These are phyloP conservation scores for Coecobrya sp. DNA, from an alignment of 2,888 invertebrate genomes.

Conservation along the genomic window DNA sequence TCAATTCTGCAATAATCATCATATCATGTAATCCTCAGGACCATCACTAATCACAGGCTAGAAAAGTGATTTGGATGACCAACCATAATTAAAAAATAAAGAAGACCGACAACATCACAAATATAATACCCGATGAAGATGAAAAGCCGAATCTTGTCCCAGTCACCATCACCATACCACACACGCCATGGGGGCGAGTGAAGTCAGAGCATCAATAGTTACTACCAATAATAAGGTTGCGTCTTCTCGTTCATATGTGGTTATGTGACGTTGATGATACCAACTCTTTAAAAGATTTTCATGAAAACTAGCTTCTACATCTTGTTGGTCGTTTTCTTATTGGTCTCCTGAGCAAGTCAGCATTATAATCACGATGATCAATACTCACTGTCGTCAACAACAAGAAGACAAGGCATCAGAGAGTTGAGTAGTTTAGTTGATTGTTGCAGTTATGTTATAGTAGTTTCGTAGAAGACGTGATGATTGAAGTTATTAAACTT, in stretches of 20 bases:
- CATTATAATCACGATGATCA: constrained; percentile 11
- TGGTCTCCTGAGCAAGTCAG: constrained; percentile 62
- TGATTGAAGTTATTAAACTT: constrained; percentile 63
- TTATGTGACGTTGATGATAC: not conserved
- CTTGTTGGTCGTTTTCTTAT: constrained; percentile 49
- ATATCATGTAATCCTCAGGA: not conserved
- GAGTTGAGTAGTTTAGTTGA: constrained; percentile 4
- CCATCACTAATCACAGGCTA: not conserved
- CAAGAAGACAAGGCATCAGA: constrained; percentile 39
- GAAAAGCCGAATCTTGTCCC: constrained; percentile 45
- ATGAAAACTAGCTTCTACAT: constrained; percentile 72
- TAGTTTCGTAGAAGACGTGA: constrained; percentile 40
- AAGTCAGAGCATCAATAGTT: not conserved
- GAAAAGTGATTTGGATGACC: not conserved
- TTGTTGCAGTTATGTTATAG: constrained; percentile 40
- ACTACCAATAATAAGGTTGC: not conserved
- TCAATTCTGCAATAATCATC: constrained; percentile 8
- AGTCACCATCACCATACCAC: not conserved
- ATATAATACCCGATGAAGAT: constrained; percentile 57
- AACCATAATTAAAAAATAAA: constrained; percentile 29
- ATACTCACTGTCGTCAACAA: not conserved
- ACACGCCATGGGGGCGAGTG: too few relatives aligned
- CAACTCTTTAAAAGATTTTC: constrained; percentile 65
- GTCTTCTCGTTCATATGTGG: not conserved
- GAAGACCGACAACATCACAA: constrained; percentile 36